Percentiles rank a stretch among this genome's conserved stretches.
phyloP scores from a whole-genome alignment of 1,140 invertebrate species.

The Drosophila leontia region DNA sequence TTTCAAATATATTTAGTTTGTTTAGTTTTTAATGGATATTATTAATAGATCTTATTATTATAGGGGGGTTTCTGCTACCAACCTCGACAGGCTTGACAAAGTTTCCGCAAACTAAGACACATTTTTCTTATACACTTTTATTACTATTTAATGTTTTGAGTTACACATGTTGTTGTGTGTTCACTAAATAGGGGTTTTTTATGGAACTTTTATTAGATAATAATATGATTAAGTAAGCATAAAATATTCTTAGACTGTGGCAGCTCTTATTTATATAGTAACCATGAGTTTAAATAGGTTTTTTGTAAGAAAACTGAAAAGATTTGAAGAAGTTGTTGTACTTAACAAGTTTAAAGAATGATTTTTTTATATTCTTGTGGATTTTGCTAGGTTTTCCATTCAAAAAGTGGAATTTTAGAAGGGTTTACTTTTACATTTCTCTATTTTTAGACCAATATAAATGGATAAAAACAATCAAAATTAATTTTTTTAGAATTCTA shows the following conservation, averaged over 20 bases:
- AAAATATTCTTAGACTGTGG: background rate
- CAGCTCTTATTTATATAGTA: background rate
- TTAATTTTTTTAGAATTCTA: background rate
- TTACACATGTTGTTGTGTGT: slow-evolving; percentile 36
- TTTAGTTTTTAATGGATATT: background rate
- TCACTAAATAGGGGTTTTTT: background rate
- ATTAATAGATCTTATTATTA: background rate
- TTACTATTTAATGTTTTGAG: slow-evolving; percentile 26
- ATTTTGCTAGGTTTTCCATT: background rate
- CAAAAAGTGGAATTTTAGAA: background rate
- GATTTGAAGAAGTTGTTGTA: background rate
- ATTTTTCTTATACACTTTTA: slow-evolving; percentile 33
- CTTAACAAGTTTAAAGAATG: background rate
- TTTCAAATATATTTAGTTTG: slow-evolving; percentile 1
- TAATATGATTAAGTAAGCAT: background rate
- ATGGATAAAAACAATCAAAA: background rate
- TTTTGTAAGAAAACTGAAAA: background rate
- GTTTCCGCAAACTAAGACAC: slow-evolving; percentile 67
- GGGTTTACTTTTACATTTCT: too few species aligned
- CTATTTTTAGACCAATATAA: background rate
- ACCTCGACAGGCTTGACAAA: slow-evolving; percentile 70
- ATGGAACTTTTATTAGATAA: background rate
- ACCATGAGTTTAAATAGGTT: background rate
- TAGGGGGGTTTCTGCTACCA: slow-evolving; percentile 33
- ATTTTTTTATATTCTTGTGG: background rate